These are phyloP conservation scores for Zygothrica quintamaculata DNA, from an alignment of 2,888 invertebrate genomes.

Conservation along the genomic window DNA sequence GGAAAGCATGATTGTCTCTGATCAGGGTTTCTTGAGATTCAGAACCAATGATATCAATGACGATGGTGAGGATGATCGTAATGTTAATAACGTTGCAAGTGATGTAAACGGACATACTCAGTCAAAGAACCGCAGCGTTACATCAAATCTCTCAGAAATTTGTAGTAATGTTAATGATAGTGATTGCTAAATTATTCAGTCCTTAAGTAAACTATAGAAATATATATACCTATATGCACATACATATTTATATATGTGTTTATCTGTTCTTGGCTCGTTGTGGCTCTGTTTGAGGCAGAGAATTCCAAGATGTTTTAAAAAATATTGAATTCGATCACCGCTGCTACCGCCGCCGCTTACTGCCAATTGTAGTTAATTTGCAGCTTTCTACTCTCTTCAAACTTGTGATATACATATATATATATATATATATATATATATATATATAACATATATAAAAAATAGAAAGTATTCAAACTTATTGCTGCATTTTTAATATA, in stretches of 20 bases:
- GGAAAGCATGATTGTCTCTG: constrained; percentile 93
- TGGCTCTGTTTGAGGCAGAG: neutral
- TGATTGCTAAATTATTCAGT: constrained; percentile 49
- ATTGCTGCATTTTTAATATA: too few relatives aligned
- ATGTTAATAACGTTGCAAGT: constrained; percentile 58
- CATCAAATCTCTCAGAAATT: constrained; percentile 25
- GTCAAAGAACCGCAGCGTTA: constrained; percentile 48
- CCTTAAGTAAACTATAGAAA: neutral
- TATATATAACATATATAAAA: constrained; percentile 29
- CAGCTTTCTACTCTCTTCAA: constrained; percentile 73
- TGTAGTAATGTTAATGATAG: constrained; percentile 55
- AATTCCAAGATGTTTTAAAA: neutral
- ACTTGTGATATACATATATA: constrained; percentile 75
- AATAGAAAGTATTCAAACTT: too few relatives aligned
- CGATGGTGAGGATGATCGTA: constrained; percentile 2
- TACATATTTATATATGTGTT: neutral
- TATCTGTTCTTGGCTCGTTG: constrained; percentile 6
- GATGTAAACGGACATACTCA: constrained; percentile 42
- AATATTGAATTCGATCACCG: constrained; percentile 9
- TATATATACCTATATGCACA: neutral
- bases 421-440: constrained; percentile 20
- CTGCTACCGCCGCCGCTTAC: constrained; percentile 39
- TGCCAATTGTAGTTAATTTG: constrained; percentile 70
- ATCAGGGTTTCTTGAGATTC: constrained; percentile 95
- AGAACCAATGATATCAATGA: constrained; percentile 87